Evolutionary conservation across 2,888 invertebrate genomes (phyloP), one percentile per base, ranked within the genome.

Genomic region (Lasioglossum calceatum): DNA sequence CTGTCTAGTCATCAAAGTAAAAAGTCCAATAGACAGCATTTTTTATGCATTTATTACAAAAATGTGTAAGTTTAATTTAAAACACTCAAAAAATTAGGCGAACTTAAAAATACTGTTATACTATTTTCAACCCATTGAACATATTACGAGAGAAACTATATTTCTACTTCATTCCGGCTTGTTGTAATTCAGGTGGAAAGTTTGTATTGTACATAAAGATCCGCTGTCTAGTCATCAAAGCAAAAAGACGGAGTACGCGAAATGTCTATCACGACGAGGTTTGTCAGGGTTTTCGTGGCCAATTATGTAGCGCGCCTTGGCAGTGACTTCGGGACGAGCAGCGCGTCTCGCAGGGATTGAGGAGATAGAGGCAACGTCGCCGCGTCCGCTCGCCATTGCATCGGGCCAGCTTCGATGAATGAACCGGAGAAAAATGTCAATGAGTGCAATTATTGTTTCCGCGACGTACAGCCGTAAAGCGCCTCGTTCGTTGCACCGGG

Each of bases 391-490:
- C 85, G 74, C 61, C 84, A 87, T 73, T 87, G 87, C 88, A 82
- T 84, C 86, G 88, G 80, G 88, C 82, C 85, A 83, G 76, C 77
- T 79, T 82, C 91, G 91, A 90, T 92, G 92, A 93, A 93, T 91
- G 92, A 93, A 91, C 92, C 88, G 89, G 73, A 88, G 92, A 94
- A 93, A 93, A 94, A 94, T 94, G 93, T 93, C 93, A 94, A 93
- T 92, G 93, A 93, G 93, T 88, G 93, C 92, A 93, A 94, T 94
- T 94, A 94, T 93, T 93, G 91, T 93, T 93, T 93, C 92, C 91
- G 90, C 90, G 91, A 91, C 89, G 81, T 80, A 79, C 64, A 77
- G 50, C 74, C 80, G 80, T 84, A 88, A 85, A 82, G 89, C 86
- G 87, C 77, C n/a, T 67, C 5, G 36, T n/a, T 19, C 16, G 44